Evolutionary conservation across 2,888 invertebrate genomes (phyloP), one percentile per base, ranked within the genome.

Genomic region (Cheilosia pagana): DNA sequence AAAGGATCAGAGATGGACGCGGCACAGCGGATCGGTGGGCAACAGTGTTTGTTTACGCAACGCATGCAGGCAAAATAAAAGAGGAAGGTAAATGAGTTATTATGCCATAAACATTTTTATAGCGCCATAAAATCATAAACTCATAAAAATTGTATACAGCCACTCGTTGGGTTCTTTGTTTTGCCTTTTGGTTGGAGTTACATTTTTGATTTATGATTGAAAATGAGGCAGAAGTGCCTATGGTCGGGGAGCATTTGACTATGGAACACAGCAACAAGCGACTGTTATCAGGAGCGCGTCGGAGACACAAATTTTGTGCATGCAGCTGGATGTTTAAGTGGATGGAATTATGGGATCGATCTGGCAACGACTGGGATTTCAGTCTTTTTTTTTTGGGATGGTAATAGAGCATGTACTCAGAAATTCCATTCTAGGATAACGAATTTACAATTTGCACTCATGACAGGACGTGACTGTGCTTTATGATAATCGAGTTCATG

Each of bases 51-150:
- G 75, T 21, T 70, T 74, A 85, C 81, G 85, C 75, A 81, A 81
- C 60, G 28, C 28, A 57, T 78, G 78, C 78, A 55, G 10, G 53
- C 79, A 59, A 83, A 63, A 79, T 74, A 70, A 68, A 72, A 65
- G n/a, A 63, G 52, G 16, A 59, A 71, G 53, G 78, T 75, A 81
- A 81, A 85, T 85, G 81, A 85, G 75, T 85, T 85, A 85, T 85
- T 85, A 67, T 76, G 52, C 85, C 71, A 85, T 85, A 85, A 85
- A 85, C 70, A 85, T 81, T 75, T 85, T 85, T 85, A 85, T 85
- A 65, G 75, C 71, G 16, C 76, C 65, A 85, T 85, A 85, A 85
- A 85, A 85, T 85, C 85, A 85, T 85, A 85, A 85, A 85, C 81
- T 81, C 81, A 76, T 85, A 85, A 85, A 81, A 85, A 71, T 81